Conservation (phyloP, 2,113 vertebrate species). For the Sprattus sprattus region DNA sequence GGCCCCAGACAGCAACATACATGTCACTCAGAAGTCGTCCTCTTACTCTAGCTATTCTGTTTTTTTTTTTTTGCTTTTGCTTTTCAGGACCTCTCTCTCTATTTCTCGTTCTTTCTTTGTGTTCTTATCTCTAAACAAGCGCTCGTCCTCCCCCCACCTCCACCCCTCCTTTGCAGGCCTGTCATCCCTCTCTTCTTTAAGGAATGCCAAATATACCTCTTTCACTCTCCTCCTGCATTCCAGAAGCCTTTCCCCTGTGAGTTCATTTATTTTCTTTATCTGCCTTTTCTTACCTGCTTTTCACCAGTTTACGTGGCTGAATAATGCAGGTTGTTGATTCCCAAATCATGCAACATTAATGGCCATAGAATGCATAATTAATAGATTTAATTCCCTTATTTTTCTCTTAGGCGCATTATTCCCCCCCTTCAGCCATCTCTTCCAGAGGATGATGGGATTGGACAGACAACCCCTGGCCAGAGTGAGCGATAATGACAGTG, state of each 20-base stretch:
- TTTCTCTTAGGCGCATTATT: background rate
- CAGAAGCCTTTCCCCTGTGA: slow-evolving; percentile 13
- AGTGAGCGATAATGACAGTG: slow-evolving; percentile 11
- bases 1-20: background rate
- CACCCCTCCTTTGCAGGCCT: background rate
- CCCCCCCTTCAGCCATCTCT: background rate
- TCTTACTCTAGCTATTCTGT: background rate
- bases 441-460: slow-evolving; percentile 22
- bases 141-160: background rate
- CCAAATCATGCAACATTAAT: slow-evolving; percentile 39
- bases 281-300: slow-evolving; percentile 20
- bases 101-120: background rate
- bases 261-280: slow-evolving; percentile 26
- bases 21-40: background rate
- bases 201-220: background rate
- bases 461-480: slow-evolving; percentile 18
- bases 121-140: background rate
- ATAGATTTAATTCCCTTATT: slow-evolving; percentile 5
- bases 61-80: background rate
- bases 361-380: slow-evolving; percentile 34
- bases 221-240: background rate
- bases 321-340: slow-evolving; percentile 43
- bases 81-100: background rate
- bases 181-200: background rate
- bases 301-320: slow-evolving; percentile 33